These are phyloP conservation scores for Pleuronectes platessa DNA, from an alignment of 2,113 vertebrate species.

Conservation along the genomic window DNA sequence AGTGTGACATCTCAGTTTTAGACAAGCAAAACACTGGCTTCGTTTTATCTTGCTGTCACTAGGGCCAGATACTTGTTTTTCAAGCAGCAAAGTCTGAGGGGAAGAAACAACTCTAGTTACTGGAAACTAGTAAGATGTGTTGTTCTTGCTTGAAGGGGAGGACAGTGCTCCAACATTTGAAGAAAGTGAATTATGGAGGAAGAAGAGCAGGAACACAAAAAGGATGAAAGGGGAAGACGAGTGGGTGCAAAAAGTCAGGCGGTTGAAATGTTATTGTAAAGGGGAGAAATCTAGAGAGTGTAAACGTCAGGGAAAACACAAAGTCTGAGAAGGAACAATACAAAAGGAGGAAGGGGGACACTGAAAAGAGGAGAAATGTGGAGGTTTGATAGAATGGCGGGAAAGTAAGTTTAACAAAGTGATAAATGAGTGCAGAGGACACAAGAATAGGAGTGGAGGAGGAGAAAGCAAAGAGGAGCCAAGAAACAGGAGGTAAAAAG, in stretches of 20 bases:
- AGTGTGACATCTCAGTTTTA: conserved; percentile 26
- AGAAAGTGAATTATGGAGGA: conserved; percentile 1
- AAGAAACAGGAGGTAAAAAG: background rate
- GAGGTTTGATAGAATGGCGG: background rate
- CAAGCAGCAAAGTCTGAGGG: conserved; percentile 19
- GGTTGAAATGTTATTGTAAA: conserved; percentile 10
- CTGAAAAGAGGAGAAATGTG: background rate
- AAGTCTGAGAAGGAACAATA: background rate
- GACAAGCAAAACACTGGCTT: conserved; percentile 39
- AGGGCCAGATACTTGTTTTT: conserved; percentile 46
- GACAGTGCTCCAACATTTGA: background rate
- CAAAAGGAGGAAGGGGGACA: background rate
- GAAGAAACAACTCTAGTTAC: conserved; percentile 19
- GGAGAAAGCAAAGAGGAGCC: background rate
- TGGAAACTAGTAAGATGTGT: conserved; percentile 35
- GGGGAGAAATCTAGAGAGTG: conserved; percentile 1
- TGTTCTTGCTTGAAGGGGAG: conserved; percentile 24
- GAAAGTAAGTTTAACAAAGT: conserved; percentile 26
- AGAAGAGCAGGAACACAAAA: conserved; percentile 22
- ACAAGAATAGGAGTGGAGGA: conserved; percentile 6
- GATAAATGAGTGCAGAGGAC: conserved; percentile 14
- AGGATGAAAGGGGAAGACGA: background rate
- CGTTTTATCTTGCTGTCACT: conserved; percentile 60
- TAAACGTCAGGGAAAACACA: background rate
- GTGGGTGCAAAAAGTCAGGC: background rate